Evolutionary conservation across 1,140 invertebrate species (phyloP).

Genomic region (Nomia melanderi): DNA sequence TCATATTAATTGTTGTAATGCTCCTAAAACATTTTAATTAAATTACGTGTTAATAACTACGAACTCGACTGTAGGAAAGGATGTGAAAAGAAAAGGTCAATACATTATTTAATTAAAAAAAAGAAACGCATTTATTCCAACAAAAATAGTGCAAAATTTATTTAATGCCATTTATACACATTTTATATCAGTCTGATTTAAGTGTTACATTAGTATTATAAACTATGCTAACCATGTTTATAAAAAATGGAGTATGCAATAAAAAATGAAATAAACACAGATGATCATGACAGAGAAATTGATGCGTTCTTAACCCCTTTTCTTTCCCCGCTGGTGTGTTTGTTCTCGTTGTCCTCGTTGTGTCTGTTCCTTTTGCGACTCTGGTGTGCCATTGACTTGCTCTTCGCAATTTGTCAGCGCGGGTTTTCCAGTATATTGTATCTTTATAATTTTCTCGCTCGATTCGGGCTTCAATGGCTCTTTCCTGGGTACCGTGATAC

Average conservation of each 20-base stretch:
- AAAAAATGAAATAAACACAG: neutral
- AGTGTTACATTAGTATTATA: too few relatives aligned
- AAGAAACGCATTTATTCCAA: slow-evolving; percentile 9
- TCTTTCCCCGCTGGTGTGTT: slow-evolving; percentile 9
- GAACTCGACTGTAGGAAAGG: too few relatives aligned
- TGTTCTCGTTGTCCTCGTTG: neutral
- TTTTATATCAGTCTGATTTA: too few relatives aligned
- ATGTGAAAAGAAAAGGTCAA: too few relatives aligned
- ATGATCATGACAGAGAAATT: neutral
- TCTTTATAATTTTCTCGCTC: slow-evolving; percentile 60
- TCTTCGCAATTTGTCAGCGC: slow-evolving; percentile 41
- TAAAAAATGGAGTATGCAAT: neutral
- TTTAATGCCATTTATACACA: neutral
- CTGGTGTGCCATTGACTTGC: neutral
- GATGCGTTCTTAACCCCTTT: slow-evolving; percentile 15
- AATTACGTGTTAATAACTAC: too few relatives aligned
- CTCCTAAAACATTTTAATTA: too few relatives aligned
- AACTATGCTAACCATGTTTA: neutral
- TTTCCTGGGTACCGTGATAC: slow-evolving; percentile 83
- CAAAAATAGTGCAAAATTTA: neutral
- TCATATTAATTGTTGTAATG: too few relatives aligned
- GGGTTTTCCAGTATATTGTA: slow-evolving; percentile 69
- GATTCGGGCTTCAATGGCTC: slow-evolving; percentile 55
- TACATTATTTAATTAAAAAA: too few relatives aligned
- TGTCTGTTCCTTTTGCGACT: slow-evolving; percentile 16